Conservation (phyloP, 2,888 invertebrate species). For the Chamaedrilus cognettii region DNA sequence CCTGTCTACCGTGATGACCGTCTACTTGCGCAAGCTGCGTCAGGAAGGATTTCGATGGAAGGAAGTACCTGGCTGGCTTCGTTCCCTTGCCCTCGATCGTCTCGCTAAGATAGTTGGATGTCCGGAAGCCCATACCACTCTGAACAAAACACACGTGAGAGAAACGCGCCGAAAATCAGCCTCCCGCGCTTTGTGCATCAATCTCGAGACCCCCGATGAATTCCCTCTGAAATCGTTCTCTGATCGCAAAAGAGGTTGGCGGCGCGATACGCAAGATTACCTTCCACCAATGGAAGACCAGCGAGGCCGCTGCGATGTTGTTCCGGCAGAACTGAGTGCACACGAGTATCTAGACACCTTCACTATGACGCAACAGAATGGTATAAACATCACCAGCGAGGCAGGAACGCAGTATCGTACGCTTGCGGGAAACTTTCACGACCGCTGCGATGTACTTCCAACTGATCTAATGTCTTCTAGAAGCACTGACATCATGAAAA, state of each 20-base stretch:
- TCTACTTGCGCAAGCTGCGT: slow-evolving; percentile 43
- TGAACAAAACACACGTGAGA: too few relatives aligned
- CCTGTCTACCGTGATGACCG: slow-evolving; percentile 44
- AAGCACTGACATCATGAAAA: too few relatives aligned
- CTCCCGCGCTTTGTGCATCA: too few relatives aligned
- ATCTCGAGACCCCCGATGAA: too few relatives aligned
- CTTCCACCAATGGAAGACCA: too few relatives aligned
- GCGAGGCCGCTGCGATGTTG: too few relatives aligned
- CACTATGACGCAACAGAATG: neutral
- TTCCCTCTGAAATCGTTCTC: too few relatives aligned
- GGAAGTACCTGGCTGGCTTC: slow-evolving; percentile 41
- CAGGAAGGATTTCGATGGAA: slow-evolving; percentile 40
- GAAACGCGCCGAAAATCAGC: too few relatives aligned
- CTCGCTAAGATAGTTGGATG: slow-evolving; percentile 34
- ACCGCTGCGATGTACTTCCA: slow-evolving; percentile 8
- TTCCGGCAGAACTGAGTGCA: neutral
- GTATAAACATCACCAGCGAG: slow-evolving; percentile 8
- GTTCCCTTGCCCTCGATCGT: slow-evolving; percentile 28
- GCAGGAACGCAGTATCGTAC: slow-evolving; percentile 35
- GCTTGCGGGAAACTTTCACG: slow-evolving; percentile 22
- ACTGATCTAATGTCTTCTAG: neutral
- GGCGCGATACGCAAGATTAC: too few relatives aligned
- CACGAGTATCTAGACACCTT: too few relatives aligned
- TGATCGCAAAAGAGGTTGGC: too few relatives aligned
- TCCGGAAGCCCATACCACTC: neutral